Percentiles rank a stretch among this genome's conserved stretches.
Conservation (phyloP, 2,113 vertebrate genomes). For the Malurus alboscapulatus region DNA sequence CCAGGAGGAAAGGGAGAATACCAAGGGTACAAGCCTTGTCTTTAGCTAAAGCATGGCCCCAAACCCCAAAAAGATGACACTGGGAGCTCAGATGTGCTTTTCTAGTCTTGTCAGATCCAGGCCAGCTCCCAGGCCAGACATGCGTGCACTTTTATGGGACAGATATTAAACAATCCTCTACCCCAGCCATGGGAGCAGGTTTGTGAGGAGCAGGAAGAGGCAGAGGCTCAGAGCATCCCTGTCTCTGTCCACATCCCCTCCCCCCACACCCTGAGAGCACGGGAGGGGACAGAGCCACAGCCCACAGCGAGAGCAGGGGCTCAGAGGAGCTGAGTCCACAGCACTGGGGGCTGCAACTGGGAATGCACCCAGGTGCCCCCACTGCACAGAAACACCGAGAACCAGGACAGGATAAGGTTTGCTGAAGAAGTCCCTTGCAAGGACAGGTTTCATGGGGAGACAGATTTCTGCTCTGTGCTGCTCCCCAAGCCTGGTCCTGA, state of each 20-base stretch:
- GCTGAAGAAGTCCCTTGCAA: neutral
- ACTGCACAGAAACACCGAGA: neutral
- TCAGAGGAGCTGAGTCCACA: neutral
- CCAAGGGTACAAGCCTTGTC: accelerated
- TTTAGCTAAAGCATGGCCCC: neutral
- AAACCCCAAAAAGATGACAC: neutral
- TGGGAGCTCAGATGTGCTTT: neutral
- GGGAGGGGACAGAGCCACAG: neutral
- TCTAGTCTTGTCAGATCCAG: neutral
- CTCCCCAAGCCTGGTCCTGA: neutral
- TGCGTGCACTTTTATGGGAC: accelerated
- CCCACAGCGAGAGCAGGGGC: accelerated
- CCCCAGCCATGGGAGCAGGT: neutral
- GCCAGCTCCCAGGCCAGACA: neutral
- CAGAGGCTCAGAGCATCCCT: neutral
- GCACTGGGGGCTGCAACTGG: neutral
- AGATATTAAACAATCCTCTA: neutral
- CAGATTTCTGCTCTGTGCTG: neutral
- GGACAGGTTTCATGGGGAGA: neutral
- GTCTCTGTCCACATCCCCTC: neutral
- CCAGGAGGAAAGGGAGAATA: neutral
- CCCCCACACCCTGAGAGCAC: accelerated
- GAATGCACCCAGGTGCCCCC: neutral
- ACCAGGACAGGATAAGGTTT: neutral
- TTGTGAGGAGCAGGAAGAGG: neutral